phyloP scores from a whole-genome alignment of 2,113 vertebrate species.

The Haemorhous mexicanus region DNA sequence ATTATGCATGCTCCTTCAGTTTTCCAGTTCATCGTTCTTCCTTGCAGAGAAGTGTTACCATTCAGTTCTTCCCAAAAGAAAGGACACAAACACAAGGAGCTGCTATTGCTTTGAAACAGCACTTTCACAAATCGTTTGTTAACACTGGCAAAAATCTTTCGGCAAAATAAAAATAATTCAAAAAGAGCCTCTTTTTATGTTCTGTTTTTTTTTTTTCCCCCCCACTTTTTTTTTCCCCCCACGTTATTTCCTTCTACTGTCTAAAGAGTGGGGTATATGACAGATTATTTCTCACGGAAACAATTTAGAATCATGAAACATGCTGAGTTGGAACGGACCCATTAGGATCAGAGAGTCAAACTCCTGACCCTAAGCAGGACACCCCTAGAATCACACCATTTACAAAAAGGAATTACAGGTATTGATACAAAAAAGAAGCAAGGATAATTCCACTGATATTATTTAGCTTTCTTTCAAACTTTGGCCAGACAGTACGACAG shows the following conservation, averaged over 20 bases:
- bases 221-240: neutral
- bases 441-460: neutral
- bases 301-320: neutral
- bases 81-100: neutral
- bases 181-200: neutral
- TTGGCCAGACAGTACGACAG: neutral
- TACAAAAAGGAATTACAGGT: neutral
- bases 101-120: slow-evolving; percentile 22
- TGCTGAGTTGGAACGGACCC: neutral
- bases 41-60: neutral
- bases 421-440: neutral
- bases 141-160: neutral
- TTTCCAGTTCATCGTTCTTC: neutral
- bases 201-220: neutral
- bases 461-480: neutral
- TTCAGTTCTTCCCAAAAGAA: neutral
- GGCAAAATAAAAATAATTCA: neutral
- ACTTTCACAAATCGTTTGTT: slow-evolving; percentile 9
- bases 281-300: neutral
- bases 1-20: neutral
- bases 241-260: neutral
- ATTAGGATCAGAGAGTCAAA: neutral
- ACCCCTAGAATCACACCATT: neutral
- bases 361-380: neutral
- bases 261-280: neutral